Evolutionary conservation across 2,797 vertebrate genomes (phyloP).

Genomic region (Scarus forsteni): DNA sequence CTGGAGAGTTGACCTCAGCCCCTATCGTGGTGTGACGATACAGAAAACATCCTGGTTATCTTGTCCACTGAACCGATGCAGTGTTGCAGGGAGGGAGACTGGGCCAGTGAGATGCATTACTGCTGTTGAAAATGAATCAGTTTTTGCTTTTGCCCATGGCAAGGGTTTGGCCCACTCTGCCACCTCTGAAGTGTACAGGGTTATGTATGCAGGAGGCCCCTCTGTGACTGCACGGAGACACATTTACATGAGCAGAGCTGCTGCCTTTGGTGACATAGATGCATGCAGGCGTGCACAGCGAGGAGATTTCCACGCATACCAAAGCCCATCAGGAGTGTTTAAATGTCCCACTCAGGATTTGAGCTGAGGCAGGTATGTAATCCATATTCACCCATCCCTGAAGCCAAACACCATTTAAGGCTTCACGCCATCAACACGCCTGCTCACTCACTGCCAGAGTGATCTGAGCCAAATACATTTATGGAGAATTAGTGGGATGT

Average conservation of each 20-base stretch:
- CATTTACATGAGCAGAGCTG: conserved; percentile 62
- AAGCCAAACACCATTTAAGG: conserved; percentile 36
- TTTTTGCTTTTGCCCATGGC: conserved; percentile 59
- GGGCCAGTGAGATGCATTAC: conserved; percentile 62
- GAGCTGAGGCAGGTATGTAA: conserved; percentile 61
- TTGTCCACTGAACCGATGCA: conserved; percentile 37
- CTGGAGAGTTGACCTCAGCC: conserved; percentile 89
- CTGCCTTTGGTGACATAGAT: conserved; percentile 21
- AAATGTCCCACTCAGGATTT: conserved; percentile 52
- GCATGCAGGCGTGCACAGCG: conserved; percentile 20
- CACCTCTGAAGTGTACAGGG: conserved; percentile 50
- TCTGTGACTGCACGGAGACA: conserved; percentile 48
- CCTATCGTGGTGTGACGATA: conserved; percentile 91
- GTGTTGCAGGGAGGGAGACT: conserved; percentile 20
- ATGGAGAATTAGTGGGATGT: not conserved
- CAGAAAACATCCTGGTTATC: conserved; percentile 81
- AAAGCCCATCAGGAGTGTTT: conserved; percentile 53
- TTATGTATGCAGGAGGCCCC: conserved; percentile 38
- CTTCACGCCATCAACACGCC: conserved; percentile 15
- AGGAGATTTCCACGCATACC: conserved; percentile 37
- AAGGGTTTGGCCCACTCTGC: conserved; percentile 39
- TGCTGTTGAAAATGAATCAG: conserved; percentile 60
- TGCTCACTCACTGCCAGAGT: conserved; percentile 25
- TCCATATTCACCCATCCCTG: conserved; percentile 60
- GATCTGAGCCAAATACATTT: conserved; percentile 12